phyloP scores from a whole-genome alignment of 2,113 vertebrate genomes.

The Anolis carolinensis region DNA sequence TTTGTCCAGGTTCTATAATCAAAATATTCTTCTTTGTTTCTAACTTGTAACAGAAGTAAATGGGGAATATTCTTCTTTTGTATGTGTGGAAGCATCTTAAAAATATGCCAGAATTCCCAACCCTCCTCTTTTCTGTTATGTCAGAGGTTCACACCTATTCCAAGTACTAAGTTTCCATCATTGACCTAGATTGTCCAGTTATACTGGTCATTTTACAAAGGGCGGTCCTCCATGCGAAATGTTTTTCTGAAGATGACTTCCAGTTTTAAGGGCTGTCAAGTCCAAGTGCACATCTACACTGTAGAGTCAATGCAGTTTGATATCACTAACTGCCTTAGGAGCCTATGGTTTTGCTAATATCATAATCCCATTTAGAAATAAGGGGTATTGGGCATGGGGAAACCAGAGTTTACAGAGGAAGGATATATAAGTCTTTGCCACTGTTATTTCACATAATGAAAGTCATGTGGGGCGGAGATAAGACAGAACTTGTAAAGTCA shows the following conservation, averaged over 20 bases:
- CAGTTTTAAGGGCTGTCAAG: no score
- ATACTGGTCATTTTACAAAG: no score
- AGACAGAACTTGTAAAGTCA: no score
- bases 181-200: no score
- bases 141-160: neutral
- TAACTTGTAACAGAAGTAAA: neutral
- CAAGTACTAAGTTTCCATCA: neutral
- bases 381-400: no score
- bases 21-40: neutral
- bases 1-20: neutral
- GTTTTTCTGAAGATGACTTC: no score
- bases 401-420: no score
- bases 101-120: neutral
- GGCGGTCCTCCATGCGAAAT: no score
- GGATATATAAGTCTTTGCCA: no score
- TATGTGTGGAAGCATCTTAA: neutral
- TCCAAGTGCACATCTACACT: neutral
- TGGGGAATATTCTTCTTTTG: neutral
- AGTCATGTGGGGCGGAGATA: no score
- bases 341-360: conserved; percentile 14
- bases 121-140: neutral
- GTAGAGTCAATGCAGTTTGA: no score
- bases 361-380: conserved; percentile 23
- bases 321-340: neutral
- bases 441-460: no score